Evolutionary conservation across 2,797 vertebrate genomes (phyloP), one percentile per base, ranked within the genome.

Genomic region (Neosalanx taihuensis): DNA sequence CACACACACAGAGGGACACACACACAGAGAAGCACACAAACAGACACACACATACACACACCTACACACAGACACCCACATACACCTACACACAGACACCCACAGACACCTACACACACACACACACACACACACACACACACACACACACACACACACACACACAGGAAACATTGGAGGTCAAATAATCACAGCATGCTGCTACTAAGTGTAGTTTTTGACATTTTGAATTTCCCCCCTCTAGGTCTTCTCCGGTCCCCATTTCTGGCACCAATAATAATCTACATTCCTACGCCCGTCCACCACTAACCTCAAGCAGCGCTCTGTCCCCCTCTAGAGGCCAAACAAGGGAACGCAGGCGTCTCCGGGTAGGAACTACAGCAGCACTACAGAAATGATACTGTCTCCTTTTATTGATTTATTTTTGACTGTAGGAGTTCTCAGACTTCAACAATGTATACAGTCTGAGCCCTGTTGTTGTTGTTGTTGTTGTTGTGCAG

Each of bases 251-350:
- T 85, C 91, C 95, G 67, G 93, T 94, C 81, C 93, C 93, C 87
- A 92, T 95, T 84, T 94, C 94, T 78, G 95, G 93, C 84, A 92
- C 90, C 89, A 96, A 95, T 89, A 95, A 93, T 87, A 95, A 96
- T 94, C 96, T 98, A 92, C 96, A 99, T 95, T 98, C 97, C 93
- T 98, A 98, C 64, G 96, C 97, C 65, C 94, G 96, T 73, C 97
- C 96, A 80, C 95, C 71, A 6, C 46, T 68, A 56, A 73, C 92
- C 71, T 91, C 90, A 74, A 88, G 91, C 83, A 90, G 79, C 0
- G 92, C 92, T 71, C 72, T 84, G 31, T 86, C 84, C 31, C 87
- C 94, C 72, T 84, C 94, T 65, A 92, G 90, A 87, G 93, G 89
- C 76, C 90, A 92, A 59, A 85, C 85, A 89, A 91, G 93, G 86